A percentile compares a stretch with the other conserved stretches of the same genome.
These are phyloP conservation scores for Oryzias melastigma DNA, from an alignment of 2,113 vertebrate species.

Conservation along the genomic window DNA sequence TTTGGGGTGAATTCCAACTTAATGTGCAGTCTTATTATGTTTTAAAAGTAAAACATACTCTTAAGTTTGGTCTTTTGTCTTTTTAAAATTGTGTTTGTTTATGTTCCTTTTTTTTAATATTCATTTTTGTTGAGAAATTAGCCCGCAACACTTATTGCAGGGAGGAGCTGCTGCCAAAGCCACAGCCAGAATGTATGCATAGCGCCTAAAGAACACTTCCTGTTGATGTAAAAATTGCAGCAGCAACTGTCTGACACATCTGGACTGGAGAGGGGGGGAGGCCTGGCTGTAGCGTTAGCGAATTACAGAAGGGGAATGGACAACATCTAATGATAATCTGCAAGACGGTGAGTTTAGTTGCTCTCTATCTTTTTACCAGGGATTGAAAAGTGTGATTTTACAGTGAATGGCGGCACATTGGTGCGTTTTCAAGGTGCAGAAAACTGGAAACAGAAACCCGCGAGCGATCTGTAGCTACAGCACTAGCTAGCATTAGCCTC, in stretches of 20 bases:
- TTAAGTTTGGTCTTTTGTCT: neutral
- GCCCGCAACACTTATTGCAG: slow-evolving; percentile 34
- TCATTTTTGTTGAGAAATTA: neutral
- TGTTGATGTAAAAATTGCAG: slow-evolving; percentile 79
- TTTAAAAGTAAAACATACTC: too few relatives aligned
- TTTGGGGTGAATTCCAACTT: too few relatives aligned
- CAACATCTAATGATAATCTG: slow-evolving; percentile 63
- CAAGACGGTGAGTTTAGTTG: slow-evolving; percentile 68
- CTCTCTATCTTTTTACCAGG: neutral
- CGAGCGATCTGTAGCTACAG: slow-evolving; percentile 33
- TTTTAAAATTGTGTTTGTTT: neutral
- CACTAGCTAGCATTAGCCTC: slow-evolving; percentile 44
- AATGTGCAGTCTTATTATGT: too few relatives aligned
- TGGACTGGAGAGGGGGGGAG: slow-evolving; percentile 78
- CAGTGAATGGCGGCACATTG: slow-evolving; percentile 2
- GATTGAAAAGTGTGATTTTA: neutral
- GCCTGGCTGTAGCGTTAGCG: slow-evolving; percentile 73
- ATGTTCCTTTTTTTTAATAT: slow-evolving; percentile 3
- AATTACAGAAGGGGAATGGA: slow-evolving; percentile 76
- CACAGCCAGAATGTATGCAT: slow-evolving; percentile 65
- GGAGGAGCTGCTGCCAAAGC: slow-evolving; percentile 70
- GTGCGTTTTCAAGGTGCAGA: slow-evolving; percentile 4
- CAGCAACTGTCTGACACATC: slow-evolving; percentile 78
- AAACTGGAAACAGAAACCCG: slow-evolving; percentile 15
- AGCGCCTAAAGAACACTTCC: slow-evolving; percentile 77